Conservation (phyloP, 2,797 vertebrate genomes). For the Sebastes umbrosus region DNA sequence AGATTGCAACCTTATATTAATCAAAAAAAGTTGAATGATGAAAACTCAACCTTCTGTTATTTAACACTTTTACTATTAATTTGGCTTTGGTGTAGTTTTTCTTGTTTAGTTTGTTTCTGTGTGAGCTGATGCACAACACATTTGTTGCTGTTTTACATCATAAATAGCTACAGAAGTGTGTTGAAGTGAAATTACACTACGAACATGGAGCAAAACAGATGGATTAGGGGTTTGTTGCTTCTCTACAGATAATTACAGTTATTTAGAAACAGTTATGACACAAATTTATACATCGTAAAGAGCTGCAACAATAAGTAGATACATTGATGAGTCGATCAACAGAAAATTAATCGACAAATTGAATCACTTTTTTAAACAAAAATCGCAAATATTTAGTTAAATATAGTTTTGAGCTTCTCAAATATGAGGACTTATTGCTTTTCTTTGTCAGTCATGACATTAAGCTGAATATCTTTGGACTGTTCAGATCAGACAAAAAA, state of each 20-base stretch:
- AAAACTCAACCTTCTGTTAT: not conserved
- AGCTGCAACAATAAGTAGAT: not conserved
- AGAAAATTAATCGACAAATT: not conserved
- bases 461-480: not conserved
- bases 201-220: not conserved
- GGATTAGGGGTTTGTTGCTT: not conserved
- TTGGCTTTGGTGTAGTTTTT: not conserved
- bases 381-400: not conserved
- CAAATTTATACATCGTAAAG: not conserved
- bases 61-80: not conserved
- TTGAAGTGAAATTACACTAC: not conserved
- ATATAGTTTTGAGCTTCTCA: not conserved
- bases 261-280: not conserved
- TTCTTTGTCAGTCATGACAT: not conserved
- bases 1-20: not conserved
- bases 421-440: not conserved
- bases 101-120: not conserved
- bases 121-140: not conserved
- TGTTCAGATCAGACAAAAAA: not conserved
- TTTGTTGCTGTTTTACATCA: not conserved
- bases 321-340: not conserved
- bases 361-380: not conserved
- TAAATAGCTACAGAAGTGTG: not conserved
- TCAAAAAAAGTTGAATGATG: not conserved
- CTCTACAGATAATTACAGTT: not conserved